Base-by-base conservation (phyloP, 2,113 vertebrate species). In the Zootoca vivipara region DNA sequence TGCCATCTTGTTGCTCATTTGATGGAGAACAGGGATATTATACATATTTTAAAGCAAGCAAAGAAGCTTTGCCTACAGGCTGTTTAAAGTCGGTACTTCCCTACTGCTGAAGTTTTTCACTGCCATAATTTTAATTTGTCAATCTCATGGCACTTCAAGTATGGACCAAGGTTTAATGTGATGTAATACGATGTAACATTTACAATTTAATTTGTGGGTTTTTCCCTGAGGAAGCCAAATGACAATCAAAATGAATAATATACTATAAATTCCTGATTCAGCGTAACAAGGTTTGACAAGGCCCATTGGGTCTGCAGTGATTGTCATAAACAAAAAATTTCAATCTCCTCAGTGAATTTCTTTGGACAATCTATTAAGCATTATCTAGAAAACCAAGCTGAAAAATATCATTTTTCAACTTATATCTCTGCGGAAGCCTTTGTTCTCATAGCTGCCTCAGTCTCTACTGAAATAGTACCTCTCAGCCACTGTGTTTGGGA, bases 241-340 rank as follows among this genome's bases (percentile, higher is more conserved):
- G 72, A 35, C 56, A 89, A 80, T 81, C 88, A 89, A 65, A 69
- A 65, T 30, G 52, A 86, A 82, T 86, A 79, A 79, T 69, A 40
- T 64, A 89, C 30, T 72, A 3, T 20, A 64, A 30, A 85, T 22
- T 46, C 56, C 77, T 78, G 22, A 67, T 78, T 70, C 81, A 86
- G 42, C 2, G n/a, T 90, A 82, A 90, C 52, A 20, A 73, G 30
- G 42, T n/a, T 73, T 86, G 70, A 89, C 78, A 90, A 86, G 42
- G 52, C 38, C 30, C 42, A 77, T 78, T 86, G 58, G 70, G 83
- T 70, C 52, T 70, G 33, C 64, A 42, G 30, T 58, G 46, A 75
- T 30, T 74, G 38, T 70, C 73, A 86, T 24, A 65, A 65, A 82
- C 74, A n/a, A 38, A 86, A 42, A 82, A 24, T 20, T 75, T 78